Evolutionary conservation across 2,888 invertebrate species (phyloP), one percentile per base, ranked within the genome.

Genomic region (Calliopum simillimum): DNA sequence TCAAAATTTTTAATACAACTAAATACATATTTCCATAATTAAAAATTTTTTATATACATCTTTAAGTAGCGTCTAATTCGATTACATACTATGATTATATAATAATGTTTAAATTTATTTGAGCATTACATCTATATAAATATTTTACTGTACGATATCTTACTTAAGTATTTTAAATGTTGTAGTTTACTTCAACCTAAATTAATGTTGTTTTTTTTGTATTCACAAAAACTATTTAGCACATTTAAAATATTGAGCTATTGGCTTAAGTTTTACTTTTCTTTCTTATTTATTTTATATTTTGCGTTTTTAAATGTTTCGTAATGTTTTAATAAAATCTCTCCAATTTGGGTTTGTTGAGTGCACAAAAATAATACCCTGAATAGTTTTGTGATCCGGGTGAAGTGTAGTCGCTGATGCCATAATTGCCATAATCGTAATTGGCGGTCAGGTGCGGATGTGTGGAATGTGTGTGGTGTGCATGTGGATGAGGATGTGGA

Each of bases 311-410:
- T 56, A 41, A 23, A 46, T 64, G 16, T 41, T 66, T 47, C 62
- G 65, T 51, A 71, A 19, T 14, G 23, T 68, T 49, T 67, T 78
- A 85, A 66, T 83, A 84, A 79, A 83, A 85, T 71, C 85, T 76
- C 73, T 84, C 85, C 79, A 84, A 80, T 80, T 84, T 84, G 75
- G 85, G 79, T 73, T 84, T 84, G 75, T 85, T 84, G 71, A 84
- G 81, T 80, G 85, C 83, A 80, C 84, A 85, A 77, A 84, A 85
- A 79, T 84, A 85, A 80, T 84, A 84, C 79, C 84, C 84, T 79
- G 85, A 81, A 81, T 85, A 84, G 78, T 82, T 84, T 83, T 84
- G 84, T 83, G 84, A 81, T 77, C 81, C 83, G 80, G 85, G 82
- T 78, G 82, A 80, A 80, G 84, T 78, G 70, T 84, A 81, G 77